phyloP scores from a whole-genome alignment of 2,113 vertebrate species.

The Coturnix japonica region DNA sequence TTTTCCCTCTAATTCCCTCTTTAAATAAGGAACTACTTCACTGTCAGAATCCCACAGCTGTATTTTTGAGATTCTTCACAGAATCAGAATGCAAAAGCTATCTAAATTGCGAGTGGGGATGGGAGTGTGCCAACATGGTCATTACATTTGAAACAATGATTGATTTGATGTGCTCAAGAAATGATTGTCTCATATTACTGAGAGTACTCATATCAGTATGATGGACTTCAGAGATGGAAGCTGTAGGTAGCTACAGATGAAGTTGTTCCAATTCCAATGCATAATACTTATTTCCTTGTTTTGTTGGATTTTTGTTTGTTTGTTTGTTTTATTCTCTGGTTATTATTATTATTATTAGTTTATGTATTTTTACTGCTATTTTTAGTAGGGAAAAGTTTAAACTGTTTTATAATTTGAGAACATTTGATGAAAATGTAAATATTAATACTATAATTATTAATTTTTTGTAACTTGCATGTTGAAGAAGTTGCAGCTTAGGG shows the following conservation, averaged over 20 bases:
- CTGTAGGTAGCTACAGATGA: slow-evolving; percentile 80
- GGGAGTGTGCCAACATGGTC: neutral
- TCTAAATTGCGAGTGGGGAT: neutral
- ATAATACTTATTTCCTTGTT: slow-evolving; percentile 80
- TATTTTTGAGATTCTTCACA: slow-evolving; percentile 23
- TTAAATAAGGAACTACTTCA: slow-evolving; percentile 90
- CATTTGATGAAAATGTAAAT: slow-evolving; percentile 76
- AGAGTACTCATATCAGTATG: neutral
- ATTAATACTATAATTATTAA: slow-evolving; percentile 64
- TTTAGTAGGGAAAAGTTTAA: slow-evolving; percentile 77
- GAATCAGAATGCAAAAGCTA: slow-evolving; percentile 18
- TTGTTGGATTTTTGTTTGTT: slow-evolving; percentile 72
- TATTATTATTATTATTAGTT: slow-evolving; percentile 77
- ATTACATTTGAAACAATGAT: neutral
- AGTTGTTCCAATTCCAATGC: slow-evolving; percentile 86
- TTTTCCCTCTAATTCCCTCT: slow-evolving; percentile 79
- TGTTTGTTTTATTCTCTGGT: slow-evolving; percentile 78
- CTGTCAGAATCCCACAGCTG: slow-evolving; percentile 76
- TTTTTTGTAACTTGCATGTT: slow-evolving; percentile 92
- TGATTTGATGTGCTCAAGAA: slow-evolving; percentile 25
- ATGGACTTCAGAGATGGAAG: slow-evolving; percentile 3
- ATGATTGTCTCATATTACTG: neutral
- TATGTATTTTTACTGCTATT: slow-evolving; percentile 80
- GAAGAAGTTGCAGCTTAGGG: slow-evolving; percentile 99
- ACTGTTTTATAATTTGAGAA: slow-evolving; percentile 77